Evolutionary conservation across 2,888 invertebrate genomes (phyloP).

Genomic region (Spisula subtruncata): DNA sequence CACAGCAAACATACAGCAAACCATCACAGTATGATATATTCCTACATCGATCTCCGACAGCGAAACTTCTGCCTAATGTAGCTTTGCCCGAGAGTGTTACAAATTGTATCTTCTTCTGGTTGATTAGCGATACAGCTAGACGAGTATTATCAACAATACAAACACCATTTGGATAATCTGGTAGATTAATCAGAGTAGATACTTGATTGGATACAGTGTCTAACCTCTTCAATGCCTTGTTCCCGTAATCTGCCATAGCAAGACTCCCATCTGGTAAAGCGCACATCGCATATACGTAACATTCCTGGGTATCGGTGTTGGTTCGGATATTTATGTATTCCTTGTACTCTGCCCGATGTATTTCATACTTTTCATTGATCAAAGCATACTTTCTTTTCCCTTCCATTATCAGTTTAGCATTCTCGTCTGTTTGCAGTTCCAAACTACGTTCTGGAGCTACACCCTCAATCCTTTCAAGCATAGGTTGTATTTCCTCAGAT

Average conservation of each 20-base stretch:
- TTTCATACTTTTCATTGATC: neutral
- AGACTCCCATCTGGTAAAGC: neutral
- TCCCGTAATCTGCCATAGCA: neutral
- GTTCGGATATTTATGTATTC: neutral
- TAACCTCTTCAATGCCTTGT: neutral
- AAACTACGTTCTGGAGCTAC: neutral
- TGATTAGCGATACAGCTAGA: neutral
- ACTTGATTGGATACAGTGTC: neutral
- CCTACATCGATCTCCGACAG: constrained; percentile 18
- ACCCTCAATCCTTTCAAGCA: neutral
- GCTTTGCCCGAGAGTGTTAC: neutral
- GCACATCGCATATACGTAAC: neutral
- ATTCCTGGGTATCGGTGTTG: neutral
- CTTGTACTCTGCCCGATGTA: neutral
- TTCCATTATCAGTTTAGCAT: neutral
- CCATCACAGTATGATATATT: neutral
- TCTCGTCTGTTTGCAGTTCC: constrained; percentile 12
- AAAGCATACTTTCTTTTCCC: neutral
- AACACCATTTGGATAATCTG: neutral
- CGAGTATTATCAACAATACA: neutral
- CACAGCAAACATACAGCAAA: constrained; percentile 27
- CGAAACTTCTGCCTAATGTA: neutral
- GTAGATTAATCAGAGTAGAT: neutral
- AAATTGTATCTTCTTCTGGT: constrained; percentile 13
- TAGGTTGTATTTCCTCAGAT: neutral